These are phyloP conservation scores for Collichthys lucidus DNA, from an alignment of 2,113 vertebrate species.

Conservation along the genomic window DNA sequence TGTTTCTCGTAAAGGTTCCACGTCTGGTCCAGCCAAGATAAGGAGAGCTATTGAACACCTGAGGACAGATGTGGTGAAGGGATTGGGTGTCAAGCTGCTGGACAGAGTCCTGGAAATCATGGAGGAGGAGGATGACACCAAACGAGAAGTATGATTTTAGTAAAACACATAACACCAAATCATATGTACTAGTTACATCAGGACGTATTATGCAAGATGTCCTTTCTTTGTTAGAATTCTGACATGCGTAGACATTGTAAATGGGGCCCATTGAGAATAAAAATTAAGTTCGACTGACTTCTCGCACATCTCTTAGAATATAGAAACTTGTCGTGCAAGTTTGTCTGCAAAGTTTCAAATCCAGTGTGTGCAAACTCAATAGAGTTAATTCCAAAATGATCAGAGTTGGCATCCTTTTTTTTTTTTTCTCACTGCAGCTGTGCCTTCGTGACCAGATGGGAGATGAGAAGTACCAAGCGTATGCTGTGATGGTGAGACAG, in stretches of 20 bases:
- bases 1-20: constrained; percentile 76
- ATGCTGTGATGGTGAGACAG: constrained; percentile 92
- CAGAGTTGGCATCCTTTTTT: not conserved
- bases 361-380: not conserved
- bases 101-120: constrained; percentile 91
- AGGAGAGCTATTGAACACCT: constrained; percentile 91
- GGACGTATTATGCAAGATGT: not conserved
- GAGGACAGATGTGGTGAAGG: constrained; percentile 92
- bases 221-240: not conserved
- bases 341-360: not conserved
- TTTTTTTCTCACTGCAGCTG: constrained; percentile 77
- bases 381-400: not conserved
- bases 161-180: not conserved
- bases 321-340: not conserved
- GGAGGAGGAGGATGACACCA: constrained; percentile 92
- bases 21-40: constrained; percentile 90
- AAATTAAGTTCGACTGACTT: not conserved
- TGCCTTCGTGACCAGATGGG: constrained; percentile 89
- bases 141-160: constrained; percentile 87
- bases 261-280: not conserved
- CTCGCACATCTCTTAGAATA: not conserved
- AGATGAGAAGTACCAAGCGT: constrained; percentile 88
- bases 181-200: not conserved
- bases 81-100: constrained; percentile 92
- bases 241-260: not conserved